Base-by-base conservation (phyloP, 2,797 vertebrate species). In the Euthynnus affinis region DNA sequence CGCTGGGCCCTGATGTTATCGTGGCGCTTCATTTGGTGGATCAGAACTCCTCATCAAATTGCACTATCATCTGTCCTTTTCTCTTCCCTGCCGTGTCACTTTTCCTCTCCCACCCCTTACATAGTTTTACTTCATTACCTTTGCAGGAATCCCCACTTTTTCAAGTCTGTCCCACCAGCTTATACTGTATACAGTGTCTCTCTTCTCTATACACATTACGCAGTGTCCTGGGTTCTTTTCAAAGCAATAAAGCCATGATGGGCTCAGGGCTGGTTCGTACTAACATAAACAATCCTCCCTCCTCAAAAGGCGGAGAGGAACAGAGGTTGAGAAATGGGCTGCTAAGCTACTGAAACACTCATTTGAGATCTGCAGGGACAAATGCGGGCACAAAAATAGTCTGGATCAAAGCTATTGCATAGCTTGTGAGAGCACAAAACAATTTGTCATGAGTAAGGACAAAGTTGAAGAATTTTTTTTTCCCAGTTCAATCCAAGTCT, bases 221-320 rank as follows among this genome's bases (percentile, higher is more conserved):
- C 71, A 59, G 61, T 23, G 76, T 81, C 73, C 70, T 29, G 63
- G 53, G 75, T 75, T 63, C 52, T 74, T 76, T 80, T 86, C 81
- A 90, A 87, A 90, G 88, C 85, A 88, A 71, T 73, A 76, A 86
- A 85, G 75, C 74, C 81, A 75, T 1, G 49, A 80, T 67, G 82
- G 65, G 79, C 85, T 82, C 58, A 73, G 77, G 83, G 84, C 82
- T 84, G 88, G 77, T 84, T 91, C 80, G 86, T 9, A 73, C 89
- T 76, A 89, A 86, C 76, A 76, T 87, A 92, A 93, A 92, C 88
- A 92, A 79, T 66, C 72, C 63, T 81, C 70, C 63, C 57, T 80
- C 42, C 29, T 71, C 82, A 83, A 85, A 81, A 64, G 44, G 46
- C 75, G 53, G 12, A 58, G 57, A 76, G 68, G 80, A 70, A 60